A percentile compares a stretch with the other conserved stretches of the same genome.
Evolutionary conservation across 2,797 vertebrate species (phyloP).

Genomic region (Danionella dracula): DNA sequence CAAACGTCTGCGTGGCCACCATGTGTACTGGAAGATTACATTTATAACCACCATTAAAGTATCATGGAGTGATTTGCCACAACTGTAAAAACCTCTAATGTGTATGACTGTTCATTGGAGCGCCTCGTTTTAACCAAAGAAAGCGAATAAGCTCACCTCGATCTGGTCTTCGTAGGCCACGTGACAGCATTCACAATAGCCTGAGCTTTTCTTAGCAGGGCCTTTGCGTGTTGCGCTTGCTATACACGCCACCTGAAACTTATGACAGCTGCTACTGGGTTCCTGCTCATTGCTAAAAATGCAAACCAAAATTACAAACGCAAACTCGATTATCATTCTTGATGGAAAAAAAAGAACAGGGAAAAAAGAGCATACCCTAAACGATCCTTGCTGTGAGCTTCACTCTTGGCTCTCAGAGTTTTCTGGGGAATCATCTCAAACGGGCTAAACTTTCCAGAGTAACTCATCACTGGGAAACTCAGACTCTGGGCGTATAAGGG

Average conservation of each 20-base stretch:
- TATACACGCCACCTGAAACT: slow-evolving; percentile 34
- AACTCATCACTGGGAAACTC: slow-evolving; percentile 74
- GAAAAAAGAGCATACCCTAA: slow-evolving; percentile 48
- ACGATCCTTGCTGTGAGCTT: slow-evolving; percentile 54
- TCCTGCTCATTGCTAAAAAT: slow-evolving; percentile 36
- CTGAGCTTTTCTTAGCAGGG: slow-evolving; percentile 57
- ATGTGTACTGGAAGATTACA: too few relatives aligned
- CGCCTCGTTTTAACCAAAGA: too few relatives aligned
- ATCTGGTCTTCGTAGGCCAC: slow-evolving; percentile 71
- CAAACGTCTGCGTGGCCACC: too few relatives aligned
- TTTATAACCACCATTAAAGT: too few relatives aligned
- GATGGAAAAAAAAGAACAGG: too few relatives aligned
- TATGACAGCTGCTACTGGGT: slow-evolving; percentile 44
- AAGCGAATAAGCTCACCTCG: slow-evolving; percentile 66
- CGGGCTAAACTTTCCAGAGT: slow-evolving; percentile 70
- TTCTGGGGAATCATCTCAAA: slow-evolving; percentile 66
- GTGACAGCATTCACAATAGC: slow-evolving; percentile 83
- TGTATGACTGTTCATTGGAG: too few relatives aligned
- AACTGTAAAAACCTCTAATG: too few relatives aligned
- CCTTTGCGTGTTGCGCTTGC: slow-evolving; percentile 52
- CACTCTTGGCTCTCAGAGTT: slow-evolving; percentile 45
- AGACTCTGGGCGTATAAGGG: slow-evolving; percentile 78
- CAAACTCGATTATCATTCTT: too few relatives aligned
- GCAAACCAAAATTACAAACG: background rate
- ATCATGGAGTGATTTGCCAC: too few relatives aligned